These are phyloP conservation scores for Lithophane semibrunnea DNA, from an alignment of 2,888 invertebrate genomes.

Conservation along the genomic window DNA sequence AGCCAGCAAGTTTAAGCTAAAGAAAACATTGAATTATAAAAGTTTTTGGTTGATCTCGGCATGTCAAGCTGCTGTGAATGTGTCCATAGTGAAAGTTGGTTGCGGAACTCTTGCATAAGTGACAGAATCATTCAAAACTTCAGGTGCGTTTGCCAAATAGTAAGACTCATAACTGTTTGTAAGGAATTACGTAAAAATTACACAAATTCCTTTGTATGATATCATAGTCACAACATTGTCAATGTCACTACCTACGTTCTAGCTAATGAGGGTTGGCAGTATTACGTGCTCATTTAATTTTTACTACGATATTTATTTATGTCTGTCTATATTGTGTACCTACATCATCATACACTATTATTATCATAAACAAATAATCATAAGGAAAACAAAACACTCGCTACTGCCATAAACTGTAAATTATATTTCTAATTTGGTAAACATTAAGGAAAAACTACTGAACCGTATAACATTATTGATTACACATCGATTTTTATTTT, in stretches of 20 bases:
- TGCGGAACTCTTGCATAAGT: slow-evolving; percentile 35
- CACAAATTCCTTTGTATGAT: slow-evolving; percentile 55
- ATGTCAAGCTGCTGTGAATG: slow-evolving; percentile 41
- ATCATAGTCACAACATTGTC: slow-evolving; percentile 63
- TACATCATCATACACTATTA: background rate
- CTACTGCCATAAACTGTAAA: background rate
- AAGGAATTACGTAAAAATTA: slow-evolving; percentile 42
- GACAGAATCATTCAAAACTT: slow-evolving; percentile 44
- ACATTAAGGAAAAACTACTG: slow-evolving; percentile 42
- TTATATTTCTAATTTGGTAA: slow-evolving; percentile 34
- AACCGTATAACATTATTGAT: background rate
- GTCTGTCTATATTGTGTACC: background rate
- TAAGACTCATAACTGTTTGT: slow-evolving; percentile 33
- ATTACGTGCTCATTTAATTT: slow-evolving; percentile 38
- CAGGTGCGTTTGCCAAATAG: slow-evolving; percentile 37
- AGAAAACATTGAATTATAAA: background rate
- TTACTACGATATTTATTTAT: slow-evolving; percentile 29
- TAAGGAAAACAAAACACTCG: slow-evolving; percentile 18
- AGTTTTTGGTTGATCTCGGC: background rate
- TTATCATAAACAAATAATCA: slow-evolving; percentile 5
- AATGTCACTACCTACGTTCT: slow-evolving; percentile 63
- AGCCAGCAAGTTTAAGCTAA: background rate
- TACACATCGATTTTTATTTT: background rate
- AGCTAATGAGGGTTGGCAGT: slow-evolving; percentile 60
- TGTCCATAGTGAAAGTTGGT: slow-evolving; percentile 20